These are phyloP conservation scores for Alfaro cultratus DNA, from an alignment of 2,797 vertebrate genomes.

Conservation along the genomic window DNA sequence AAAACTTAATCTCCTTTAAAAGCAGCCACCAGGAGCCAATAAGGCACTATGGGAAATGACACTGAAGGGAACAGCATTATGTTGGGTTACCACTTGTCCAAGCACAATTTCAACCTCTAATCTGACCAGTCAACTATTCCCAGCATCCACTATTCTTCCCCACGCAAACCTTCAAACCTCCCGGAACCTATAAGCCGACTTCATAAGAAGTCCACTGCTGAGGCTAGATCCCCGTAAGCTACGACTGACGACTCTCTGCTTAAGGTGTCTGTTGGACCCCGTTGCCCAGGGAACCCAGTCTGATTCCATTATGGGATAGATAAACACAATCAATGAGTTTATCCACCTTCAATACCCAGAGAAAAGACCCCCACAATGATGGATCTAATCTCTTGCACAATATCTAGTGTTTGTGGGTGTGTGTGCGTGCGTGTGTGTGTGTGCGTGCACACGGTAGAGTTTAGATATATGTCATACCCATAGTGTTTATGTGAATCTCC, in stretches of 20 bases:
- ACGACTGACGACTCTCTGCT: conserved; percentile 58
- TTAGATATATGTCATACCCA: conserved; percentile 14
- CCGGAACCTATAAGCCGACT: conserved; percentile 62
- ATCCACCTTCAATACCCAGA: conserved; percentile 74
- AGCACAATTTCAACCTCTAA: conserved; percentile 38
- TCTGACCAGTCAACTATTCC: conserved; percentile 51
- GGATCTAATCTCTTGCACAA: conserved; percentile 74
- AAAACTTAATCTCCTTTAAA: conserved; percentile 56
- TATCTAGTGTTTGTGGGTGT: conserved; percentile 39
- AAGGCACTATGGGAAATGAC: conserved; percentile 23
- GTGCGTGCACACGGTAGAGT: conserved; percentile 2
- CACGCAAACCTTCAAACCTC: conserved; percentile 32
- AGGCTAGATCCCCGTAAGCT: conserved; percentile 68
- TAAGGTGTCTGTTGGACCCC: conserved; percentile 55
- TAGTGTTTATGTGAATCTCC: conserved; percentile 23
- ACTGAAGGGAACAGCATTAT: conserved; percentile 31
- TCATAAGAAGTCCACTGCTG: conserved; percentile 71
- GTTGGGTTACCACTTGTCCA: conserved; percentile 34
- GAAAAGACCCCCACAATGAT: conserved; percentile 68
- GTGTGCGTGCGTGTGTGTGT: conserved; percentile 18
- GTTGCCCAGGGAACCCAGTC: conserved; percentile 73
- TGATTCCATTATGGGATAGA: conserved; percentile 77
- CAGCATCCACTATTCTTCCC: conserved; percentile 28
- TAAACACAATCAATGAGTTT: conserved; percentile 79
- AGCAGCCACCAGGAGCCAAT: conserved; percentile 59